Base-by-base conservation (phyloP, 2,888 invertebrate genomes). In the Rhingia campestris region DNA sequence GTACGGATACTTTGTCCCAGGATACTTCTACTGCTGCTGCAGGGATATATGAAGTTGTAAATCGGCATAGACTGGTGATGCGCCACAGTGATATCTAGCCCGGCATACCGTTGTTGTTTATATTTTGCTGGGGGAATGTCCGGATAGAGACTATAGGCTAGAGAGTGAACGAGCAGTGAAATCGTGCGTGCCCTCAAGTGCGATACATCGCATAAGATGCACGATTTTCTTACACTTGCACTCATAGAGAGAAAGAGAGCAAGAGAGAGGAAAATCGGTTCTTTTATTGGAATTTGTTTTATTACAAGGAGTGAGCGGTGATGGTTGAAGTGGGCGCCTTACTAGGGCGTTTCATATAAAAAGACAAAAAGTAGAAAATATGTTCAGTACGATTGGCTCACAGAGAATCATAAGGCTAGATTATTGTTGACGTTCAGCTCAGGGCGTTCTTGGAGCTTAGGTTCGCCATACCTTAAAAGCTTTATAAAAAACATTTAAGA, bases 111-210 rank as follows among this genome's bases (percentile, higher is more conserved):
- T 61, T 70, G 39, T 9, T 69, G 30, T 22, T 33, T 30, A 2
- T 22, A 22, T 22, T 22, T 49, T 43, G n/a, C 32, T 64, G 37
- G 30, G 51, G 64, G 58, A 79, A 75, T 75, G 53, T 64, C 41
- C 32, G 30, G n/a, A 35, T 10, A 9, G 4, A 12, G 30, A 30
- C 22, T 22, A 22, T 22, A 49, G 0, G n/a, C 41, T 39, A 30
- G 58, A 73, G 59, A 66, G 49, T 69, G 58, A 74, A 59, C 79
- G 73, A 79, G 82, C 82, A 86, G 81, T 86, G 80, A 86, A 87
- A 86, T 87, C 87, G 87, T 87, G 87, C 87, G 87, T 87, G 87
- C 87, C 87, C 87, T 86, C 84, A 86, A 87, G 87, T 87, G 87
- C 86, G 87, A 87, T 87, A 86, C 86, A 87, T 86, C 84, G 86